Percentiles rank a stretch among this genome's conserved stretches.
phyloP scores from a whole-genome alignment of 1,140 invertebrate genomes.

The Euura lappo region DNA sequence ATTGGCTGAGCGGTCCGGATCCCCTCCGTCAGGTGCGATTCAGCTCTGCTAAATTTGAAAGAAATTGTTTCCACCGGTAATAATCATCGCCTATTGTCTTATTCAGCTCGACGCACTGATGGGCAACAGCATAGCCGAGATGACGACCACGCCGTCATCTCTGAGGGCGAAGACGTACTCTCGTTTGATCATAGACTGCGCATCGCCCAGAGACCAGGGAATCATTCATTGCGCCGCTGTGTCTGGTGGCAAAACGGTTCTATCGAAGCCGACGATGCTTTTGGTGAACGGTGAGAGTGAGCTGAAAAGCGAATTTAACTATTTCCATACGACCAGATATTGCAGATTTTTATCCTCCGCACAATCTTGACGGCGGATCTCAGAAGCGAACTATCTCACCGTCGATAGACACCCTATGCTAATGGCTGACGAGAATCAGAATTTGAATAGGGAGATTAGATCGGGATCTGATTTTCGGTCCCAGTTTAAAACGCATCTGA shows the following conservation, averaged over 20 bases:
- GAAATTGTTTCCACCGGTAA: not conserved
- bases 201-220: constrained; percentile 64
- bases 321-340: no score
- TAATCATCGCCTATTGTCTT: not conserved
- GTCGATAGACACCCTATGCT: no score
- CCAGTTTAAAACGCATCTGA: not conserved
- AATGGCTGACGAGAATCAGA: not conserved
- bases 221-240: constrained; percentile 76
- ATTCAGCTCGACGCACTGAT: constrained; percentile 38
- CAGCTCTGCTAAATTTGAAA: not conserved
- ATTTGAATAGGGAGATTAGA: not conserved
- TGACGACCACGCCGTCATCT: constrained; percentile 14
- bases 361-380: no score
- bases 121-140: constrained; percentile 33
- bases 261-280: constrained; percentile 51
- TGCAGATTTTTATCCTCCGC: no score
- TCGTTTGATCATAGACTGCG: constrained; percentile 70
- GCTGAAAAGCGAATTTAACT: no score
- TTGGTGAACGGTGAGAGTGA: constrained; percentile 48
- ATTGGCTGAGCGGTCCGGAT: constrained; percentile 70
- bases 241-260: constrained; percentile 65
- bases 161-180: constrained; percentile 64
- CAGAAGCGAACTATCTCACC: no score
- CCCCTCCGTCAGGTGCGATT: constrained; percentile 66
- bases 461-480: not conserved